Base-by-base conservation (phyloP, 2,797 vertebrate genomes). In the Atherinosoma microstoma region DNA sequence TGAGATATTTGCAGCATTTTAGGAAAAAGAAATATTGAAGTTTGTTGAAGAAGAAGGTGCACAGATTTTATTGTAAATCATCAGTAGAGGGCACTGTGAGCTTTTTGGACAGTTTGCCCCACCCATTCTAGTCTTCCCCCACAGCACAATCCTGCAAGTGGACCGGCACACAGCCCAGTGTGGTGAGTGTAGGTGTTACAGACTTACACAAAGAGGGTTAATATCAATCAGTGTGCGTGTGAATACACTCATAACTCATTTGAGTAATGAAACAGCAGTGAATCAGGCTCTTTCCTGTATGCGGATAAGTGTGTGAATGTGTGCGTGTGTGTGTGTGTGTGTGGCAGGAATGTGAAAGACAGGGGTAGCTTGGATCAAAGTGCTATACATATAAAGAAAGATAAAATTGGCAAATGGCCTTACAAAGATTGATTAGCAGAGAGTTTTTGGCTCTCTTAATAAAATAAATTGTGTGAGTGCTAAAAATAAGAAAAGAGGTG, bases 81-180 rank as follows among this genome's bases (percentile, higher is more conserved):
- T 77, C 94, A 94, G 87, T 85, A 94, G 94, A 93, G 94, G 94
- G 93, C 93, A 92, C 89, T 94, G 87, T 93, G 86, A 86, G 84
- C 94, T 91, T 89, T 92, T 88, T 75, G 70, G 76, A 87, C 67
- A 79, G 9, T 79, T 57, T 0, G n/a, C 68, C 58, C 69, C 54
- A 30, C 62, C 64, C 73, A 35, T 27, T 30, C 64, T 18, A 0
- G 38, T 38, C 57, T 40, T 36, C 27, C 54, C 47, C 27, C 54
- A 60, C 54, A 73, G 18, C 53, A 53, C 72, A 70, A 54, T 75
- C 70, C 67, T 78, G 82, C 71, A 62, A 76, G 75, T 79, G 82
- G 83, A 78, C 79, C 66, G 69, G 66, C 64, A 70, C 38, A 11
- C 67, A 81, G 76, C 69, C 61, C 51, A 69, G 73, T 66, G 30